These are phyloP conservation scores for Paguma larvata DNA, from an alignment of 2,797 vertebrate species.

Conservation along the genomic window DNA sequence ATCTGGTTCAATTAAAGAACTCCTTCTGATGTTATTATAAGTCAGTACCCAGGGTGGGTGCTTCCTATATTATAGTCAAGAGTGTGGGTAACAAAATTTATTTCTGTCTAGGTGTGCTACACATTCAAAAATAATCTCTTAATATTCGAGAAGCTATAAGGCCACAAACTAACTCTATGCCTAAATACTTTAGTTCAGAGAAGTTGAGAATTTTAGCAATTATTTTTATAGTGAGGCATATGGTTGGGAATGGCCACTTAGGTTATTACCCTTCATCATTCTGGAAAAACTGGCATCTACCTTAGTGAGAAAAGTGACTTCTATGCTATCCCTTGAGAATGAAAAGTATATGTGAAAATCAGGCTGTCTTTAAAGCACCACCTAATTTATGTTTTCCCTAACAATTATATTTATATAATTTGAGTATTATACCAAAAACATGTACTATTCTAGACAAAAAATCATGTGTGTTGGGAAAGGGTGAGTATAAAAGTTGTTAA, in stretches of 20 bases:
- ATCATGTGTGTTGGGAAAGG: not conserved
- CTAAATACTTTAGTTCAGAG: conserved; percentile 3
- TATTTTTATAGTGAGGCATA: not conserved
- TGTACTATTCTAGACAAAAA: not conserved
- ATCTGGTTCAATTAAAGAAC: not conserved
- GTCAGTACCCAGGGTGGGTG: not conserved
- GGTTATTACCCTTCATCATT: not conserved
- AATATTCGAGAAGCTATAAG: not conserved
- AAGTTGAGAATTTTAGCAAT: not conserved
- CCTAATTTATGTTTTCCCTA: not conserved
- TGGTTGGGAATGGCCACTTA: not conserved
- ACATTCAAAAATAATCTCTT: not conserved
- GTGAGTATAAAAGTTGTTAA: not conserved
- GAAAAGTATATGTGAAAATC: not conserved
- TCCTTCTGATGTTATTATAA: not conserved
- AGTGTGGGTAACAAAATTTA: not conserved
- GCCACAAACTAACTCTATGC: not conserved
- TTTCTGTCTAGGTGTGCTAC: not conserved
- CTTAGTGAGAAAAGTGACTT: not conserved
- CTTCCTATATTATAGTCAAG: not conserved
- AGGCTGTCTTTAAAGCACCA: not conserved
- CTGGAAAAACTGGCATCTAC: not conserved
- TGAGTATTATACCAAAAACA: not conserved
- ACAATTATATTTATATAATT: not conserved
- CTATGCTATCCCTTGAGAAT: not conserved